phyloP scores from a whole-genome alignment of 1,140 invertebrate species.

The Zaprionus taronus region DNA sequence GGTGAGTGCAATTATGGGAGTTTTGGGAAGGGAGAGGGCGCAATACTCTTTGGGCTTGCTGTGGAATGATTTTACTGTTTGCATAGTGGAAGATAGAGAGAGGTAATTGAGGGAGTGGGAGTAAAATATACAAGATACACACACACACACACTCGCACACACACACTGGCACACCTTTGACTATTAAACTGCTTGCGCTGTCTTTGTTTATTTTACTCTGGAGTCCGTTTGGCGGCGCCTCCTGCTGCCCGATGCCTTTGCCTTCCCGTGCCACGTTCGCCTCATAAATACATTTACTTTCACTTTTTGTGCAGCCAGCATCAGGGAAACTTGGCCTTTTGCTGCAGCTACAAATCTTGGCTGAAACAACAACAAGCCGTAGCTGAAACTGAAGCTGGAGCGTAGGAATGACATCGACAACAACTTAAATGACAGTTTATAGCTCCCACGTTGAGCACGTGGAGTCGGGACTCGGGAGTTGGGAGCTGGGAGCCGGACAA shows the following conservation, averaged over 20 bases:
- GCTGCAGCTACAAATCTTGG: slow-evolving; percentile 74
- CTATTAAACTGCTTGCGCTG: slow-evolving; percentile 29
- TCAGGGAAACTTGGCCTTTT: slow-evolving; percentile 57
- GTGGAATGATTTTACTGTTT: background rate
- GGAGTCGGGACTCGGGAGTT: slow-evolving; percentile 39
- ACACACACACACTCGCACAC: no score
- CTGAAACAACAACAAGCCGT: slow-evolving; percentile 54
- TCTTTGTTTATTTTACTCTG: slow-evolving; percentile 75
- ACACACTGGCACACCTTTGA: slow-evolving; percentile 11
- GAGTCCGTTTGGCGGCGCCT: slow-evolving; percentile 63
- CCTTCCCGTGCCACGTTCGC: slow-evolving; percentile 12
- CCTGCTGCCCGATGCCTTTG: background rate
- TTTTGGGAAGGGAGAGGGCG: background rate
- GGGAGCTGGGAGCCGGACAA: slow-evolving; percentile 49
- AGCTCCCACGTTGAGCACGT: slow-evolving; percentile 76
- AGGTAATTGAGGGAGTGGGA: background rate
- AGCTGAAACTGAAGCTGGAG: background rate
- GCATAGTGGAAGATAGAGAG: background rate
- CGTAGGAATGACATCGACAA: slow-evolving; percentile 75
- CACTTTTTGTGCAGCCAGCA: slow-evolving; percentile 58
- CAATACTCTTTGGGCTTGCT: background rate
- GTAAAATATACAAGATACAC: slow-evolving; percentile 32
- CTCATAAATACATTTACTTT: slow-evolving; percentile 82
- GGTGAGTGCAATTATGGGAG: slow-evolving; percentile 29
- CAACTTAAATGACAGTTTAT: slow-evolving; percentile 83